Percentiles rank a stretch among this genome's conserved stretches.
phyloP scores from a whole-genome alignment of 1,140 invertebrate species.

The Neotoxoptera formosana region DNA sequence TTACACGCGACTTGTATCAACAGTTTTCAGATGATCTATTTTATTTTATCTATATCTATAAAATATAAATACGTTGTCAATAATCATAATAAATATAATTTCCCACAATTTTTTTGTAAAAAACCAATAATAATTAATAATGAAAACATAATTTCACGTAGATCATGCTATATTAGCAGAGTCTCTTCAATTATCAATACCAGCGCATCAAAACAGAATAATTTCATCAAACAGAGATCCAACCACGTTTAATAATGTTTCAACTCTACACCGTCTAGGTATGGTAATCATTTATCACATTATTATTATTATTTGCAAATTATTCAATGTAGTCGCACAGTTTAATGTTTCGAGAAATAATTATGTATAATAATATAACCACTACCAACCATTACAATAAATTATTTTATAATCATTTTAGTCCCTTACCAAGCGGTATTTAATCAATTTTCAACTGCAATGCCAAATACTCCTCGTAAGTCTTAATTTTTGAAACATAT shows the following conservation, averaged over 20 bases:
- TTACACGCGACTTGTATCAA: not conserved
- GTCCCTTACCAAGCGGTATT: slow-evolving; percentile 42
- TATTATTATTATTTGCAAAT: not conserved
- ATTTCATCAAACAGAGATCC: slow-evolving; percentile 26
- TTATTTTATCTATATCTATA: no score
- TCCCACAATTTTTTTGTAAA: not conserved
- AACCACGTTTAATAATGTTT: slow-evolving; percentile 18
- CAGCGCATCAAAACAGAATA: slow-evolving; percentile 21
- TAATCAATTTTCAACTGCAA: not conserved
- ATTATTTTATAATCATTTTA: not conserved
- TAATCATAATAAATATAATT: not conserved
- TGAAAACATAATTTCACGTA: not conserved
- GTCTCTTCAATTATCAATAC: slow-evolving; percentile 24
- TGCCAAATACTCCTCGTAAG: slow-evolving; percentile 10
- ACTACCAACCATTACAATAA: not conserved
- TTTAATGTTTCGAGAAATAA: not conserved
- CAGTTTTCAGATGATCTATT: not conserved
- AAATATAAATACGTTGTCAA: not conserved
- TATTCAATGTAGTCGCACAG: not conserved
- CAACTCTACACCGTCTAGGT: slow-evolving; percentile 24
- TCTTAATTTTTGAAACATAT: not conserved
- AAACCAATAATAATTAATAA: not conserved
- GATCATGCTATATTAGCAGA: slow-evolving; percentile 36
- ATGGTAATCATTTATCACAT: not conserved
- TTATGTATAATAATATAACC: not conserved